A percentile compares a stretch with the other conserved stretches of the same genome.
These are phyloP conservation scores for Polymixis flavicincta DNA, from an alignment of 2,888 invertebrate species.

Conservation along the genomic window DNA sequence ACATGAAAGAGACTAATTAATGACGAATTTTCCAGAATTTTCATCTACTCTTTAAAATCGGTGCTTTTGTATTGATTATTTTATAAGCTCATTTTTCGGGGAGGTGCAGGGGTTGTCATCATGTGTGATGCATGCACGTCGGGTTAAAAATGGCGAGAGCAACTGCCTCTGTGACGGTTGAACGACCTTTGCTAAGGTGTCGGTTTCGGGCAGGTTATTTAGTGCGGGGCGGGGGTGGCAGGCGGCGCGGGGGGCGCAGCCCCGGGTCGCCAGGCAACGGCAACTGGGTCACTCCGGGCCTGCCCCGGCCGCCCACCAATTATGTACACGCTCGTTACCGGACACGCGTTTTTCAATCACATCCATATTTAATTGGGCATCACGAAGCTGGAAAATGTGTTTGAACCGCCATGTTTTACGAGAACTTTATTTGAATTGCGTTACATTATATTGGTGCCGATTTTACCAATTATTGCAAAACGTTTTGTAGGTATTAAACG, in stretches of 20 bases:
- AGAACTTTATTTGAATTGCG: conserved; percentile 80
- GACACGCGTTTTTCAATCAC: conserved; percentile 91
- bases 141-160: conserved; percentile 78
- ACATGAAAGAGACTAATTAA: conserved; percentile 29
- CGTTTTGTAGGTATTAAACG: conserved; percentile 37
- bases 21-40: conserved; percentile 21
- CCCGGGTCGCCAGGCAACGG: conserved; percentile 88
- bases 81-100: neutral
- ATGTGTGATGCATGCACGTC: conserved; percentile 57
- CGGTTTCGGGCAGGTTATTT: conserved; percentile 90
- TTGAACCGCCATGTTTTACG: conserved; percentile 86
- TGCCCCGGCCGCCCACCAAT: conserved; percentile 87
- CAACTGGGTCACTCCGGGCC: conserved; percentile 90
- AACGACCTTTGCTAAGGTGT: conserved; percentile 90
- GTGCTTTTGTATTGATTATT: conserved; percentile 37
- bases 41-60: conserved; percentile 16
- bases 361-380: conserved; percentile 91
- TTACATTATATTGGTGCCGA: conserved; percentile 66
- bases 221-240: conserved; percentile 78
- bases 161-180: conserved; percentile 85
- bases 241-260: conserved; percentile 71
- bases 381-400: conserved; percentile 89
- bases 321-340: conserved; percentile 91
- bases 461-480: conserved; percentile 55
- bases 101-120: conserved; percentile 22